These are phyloP conservation scores for Malurus splendens DNA, from an alignment of 2,797 vertebrate genomes.

Conservation along the genomic window DNA sequence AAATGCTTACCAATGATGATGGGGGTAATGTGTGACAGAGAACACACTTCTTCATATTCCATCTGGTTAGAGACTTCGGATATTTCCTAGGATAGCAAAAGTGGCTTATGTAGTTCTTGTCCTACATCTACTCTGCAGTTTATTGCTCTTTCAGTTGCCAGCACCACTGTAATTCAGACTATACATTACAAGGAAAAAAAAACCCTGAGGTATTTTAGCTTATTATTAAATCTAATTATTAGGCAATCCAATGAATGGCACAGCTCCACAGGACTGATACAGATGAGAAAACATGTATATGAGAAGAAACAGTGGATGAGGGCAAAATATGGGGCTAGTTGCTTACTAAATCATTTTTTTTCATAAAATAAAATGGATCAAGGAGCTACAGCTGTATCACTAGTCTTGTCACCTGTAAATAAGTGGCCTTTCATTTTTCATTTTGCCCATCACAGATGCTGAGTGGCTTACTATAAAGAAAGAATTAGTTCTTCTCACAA, in stretches of 20 bases:
- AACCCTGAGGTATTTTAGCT: neutral
- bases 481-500: neutral
- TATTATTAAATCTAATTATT: neutral
- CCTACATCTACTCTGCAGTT: neutral
- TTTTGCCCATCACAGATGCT: neutral
- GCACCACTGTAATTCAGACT: neutral
- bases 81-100: neutral
- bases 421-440: neutral
- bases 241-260: neutral
- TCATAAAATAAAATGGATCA: neutral
- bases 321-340: neutral
- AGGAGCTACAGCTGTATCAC: neutral
- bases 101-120: neutral
- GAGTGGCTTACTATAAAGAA: neutral
- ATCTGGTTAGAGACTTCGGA: rapidly evolving
- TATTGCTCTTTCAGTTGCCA: neutral
- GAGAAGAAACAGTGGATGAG: neutral
- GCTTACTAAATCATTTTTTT: neutral
- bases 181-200: neutral
- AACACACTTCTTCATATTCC: neutral
- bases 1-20: neutral
- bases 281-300: neutral
- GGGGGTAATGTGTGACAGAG: neutral
- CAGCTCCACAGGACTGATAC: neutral
- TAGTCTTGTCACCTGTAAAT: neutral